Evolutionary conservation across 2,797 vertebrate species (phyloP).

Genomic region (Neoniphon sammara): DNA sequence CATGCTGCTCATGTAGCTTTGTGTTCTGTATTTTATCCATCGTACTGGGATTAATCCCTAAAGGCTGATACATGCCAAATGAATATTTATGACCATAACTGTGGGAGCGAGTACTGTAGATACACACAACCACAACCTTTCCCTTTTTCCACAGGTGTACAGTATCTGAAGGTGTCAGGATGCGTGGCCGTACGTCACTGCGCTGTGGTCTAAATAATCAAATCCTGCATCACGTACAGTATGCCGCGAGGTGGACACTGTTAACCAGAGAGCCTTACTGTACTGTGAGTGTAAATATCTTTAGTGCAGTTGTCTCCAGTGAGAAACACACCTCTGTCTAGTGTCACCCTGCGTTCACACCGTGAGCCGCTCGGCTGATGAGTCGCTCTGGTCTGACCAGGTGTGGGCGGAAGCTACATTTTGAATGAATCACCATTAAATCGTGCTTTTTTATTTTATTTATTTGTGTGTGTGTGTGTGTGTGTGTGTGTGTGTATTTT

Average conservation of each 20-base stretch:
- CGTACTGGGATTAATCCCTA: conserved; percentile 59
- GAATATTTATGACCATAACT: conserved; percentile 67
- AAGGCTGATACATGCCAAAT: conserved; percentile 64
- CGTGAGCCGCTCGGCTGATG: neutral
- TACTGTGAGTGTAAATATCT: neutral
- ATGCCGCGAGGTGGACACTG: neutral
- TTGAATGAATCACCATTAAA: no score
- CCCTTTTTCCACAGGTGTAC: conserved; percentile 21
- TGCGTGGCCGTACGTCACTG: neutral
- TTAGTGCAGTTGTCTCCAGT: neutral
- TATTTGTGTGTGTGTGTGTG: no score
- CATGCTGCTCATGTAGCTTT: conserved; percentile 54
- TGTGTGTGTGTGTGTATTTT: no score
- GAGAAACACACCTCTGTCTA: no score
- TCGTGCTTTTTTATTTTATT: neutral
- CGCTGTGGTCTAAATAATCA: conserved; percentile 29
- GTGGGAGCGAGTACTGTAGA: conserved; percentile 32
- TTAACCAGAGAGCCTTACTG: conserved; percentile 20
- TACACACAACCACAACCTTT: conserved; percentile 11
- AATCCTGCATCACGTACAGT: conserved; percentile 18
- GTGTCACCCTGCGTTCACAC: no score
- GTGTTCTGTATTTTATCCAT: conserved; percentile 63
- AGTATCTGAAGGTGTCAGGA: neutral
- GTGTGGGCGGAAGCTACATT: no score
- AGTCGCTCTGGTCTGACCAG: no score